A percentile compares a stretch with the other conserved stretches of the same genome.
Conservation (phyloP, 2,113 vertebrate species). For the Aplodontia rufa region DNA sequence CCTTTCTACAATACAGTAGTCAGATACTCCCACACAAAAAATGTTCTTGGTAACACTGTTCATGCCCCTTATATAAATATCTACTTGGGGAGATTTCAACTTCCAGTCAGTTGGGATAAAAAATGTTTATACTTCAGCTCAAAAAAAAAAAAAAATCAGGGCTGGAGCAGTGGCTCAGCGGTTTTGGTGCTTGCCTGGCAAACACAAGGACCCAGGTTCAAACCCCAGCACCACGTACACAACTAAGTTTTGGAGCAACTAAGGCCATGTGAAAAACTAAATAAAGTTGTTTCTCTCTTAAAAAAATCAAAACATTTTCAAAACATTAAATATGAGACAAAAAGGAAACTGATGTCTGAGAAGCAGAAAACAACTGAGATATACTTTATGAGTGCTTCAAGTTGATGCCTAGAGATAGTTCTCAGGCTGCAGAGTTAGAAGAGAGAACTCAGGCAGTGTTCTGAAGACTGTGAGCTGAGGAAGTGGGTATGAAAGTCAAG, state of each 20-base stretch:
- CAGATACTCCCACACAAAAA: not conserved
- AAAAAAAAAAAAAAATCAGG: no score
- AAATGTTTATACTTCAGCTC: not conserved
- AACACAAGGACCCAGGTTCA: no score
- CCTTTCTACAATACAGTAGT: not conserved
- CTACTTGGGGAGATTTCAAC: not conserved
- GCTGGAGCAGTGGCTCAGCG: no score
- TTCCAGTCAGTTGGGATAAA: not conserved
- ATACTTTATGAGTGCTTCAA: not conserved
- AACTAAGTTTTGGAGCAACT: no score
- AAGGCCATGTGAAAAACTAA: no score
- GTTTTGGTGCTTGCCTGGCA: no score
- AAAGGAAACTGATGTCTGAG: not conserved
- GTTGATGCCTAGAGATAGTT: not conserved
- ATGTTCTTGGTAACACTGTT: not conserved
- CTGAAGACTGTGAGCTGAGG: not conserved
- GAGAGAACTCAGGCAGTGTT: not conserved
- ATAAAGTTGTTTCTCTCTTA: no score
- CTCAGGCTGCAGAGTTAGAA: not conserved
- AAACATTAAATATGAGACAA: not conserved
- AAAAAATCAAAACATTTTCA: not conserved
- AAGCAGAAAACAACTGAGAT: not conserved
- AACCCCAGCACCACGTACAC: no score
- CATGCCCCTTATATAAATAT: not conserved
- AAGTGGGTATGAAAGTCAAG: not conserved